Evolutionary conservation across 2,888 invertebrate species (phyloP), one percentile per base, ranked within the genome.

Genomic region (Polia nebulosa): DNA sequence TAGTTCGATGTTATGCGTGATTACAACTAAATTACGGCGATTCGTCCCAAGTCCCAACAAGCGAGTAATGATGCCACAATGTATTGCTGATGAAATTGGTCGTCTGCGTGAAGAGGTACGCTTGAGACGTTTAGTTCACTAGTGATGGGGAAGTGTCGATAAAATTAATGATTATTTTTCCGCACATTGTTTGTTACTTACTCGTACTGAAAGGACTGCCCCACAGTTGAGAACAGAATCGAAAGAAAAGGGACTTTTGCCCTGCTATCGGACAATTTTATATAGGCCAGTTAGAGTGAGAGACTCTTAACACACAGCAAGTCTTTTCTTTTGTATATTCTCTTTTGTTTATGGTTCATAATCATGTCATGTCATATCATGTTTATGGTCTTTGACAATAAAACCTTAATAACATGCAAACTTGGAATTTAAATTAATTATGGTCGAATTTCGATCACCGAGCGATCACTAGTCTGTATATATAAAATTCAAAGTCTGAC

Each of bases 71-170:
- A 81, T 66, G 73, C 34, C 51, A 55, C 79, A 75, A 82, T 72
- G 76, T 77, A 79, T 78, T 70, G 67, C 80, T 85, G 87, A 87
- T 88, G 84, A 88, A 87, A 87, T 87, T 88, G 76, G 76, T 82
- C 76, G 79, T 87, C 86, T 84, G 80, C 80, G 83, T 86, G 82
- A 82, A 84, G 81, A 84, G 17, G 49, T 25, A 25, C 76, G 61
- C 80, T 81, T 81, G 71, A 81, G 85, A 77, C 80, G 82, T 81
- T 87, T 85, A 88, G 83, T 87, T 88, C 57, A 39, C 29, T 89
- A 92, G 91, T 65, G 92, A 64, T 83, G 90, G 51, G 72, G 2
- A 9, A 0, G n/a, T 71, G 67, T 85, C 86, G 84, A 83, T 83
- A 63, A 56, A 70, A 64, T 45, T 47, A 52, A 59, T 2, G n/a